Base-by-base conservation (phyloP, 2,113 vertebrate genomes). In the Sporophila hypoxantha region DNA sequence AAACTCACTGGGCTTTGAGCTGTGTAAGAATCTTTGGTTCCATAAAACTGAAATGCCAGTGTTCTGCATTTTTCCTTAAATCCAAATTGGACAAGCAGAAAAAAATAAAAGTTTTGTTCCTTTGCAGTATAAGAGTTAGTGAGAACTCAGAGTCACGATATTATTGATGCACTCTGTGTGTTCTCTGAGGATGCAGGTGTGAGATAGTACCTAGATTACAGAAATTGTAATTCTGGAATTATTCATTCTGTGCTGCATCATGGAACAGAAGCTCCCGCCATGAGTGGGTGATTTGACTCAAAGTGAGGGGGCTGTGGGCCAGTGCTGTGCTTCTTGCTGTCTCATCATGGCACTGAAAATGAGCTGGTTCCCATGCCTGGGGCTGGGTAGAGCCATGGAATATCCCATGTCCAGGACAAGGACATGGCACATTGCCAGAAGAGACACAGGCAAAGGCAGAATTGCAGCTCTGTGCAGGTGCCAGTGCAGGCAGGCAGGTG, bases 391-490 rank as follows among this genome's bases (percentile, higher is more conserved):
- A 82, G 39, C 42, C 5, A 1, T 1, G 15, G 46, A 21, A n/a
- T 36, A 32, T 22, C 14, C 34, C 20, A 11, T 21, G 32, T 46
- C 32, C 18, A 32, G 55, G 46, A 68, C 41, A 82, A 53, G 39
- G 56, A 18, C 27, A 17, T 0, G 71, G 47, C 41, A 36, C 1
- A 0, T 9, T 75, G 73, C 50, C 42, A 55, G 11, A 22, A 53
- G 20, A 59, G 74, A 21, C 17, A 1, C 32, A 30, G 18, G 23
- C 32, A 29, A 44, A 69, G 41, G 42, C 56, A 5, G 22, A 14
- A 61, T 66, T 32, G 4, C 16, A 73, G 23, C 44, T 82, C 15
- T 0, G 0, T 44, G 53, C 15, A 0, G 6, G 14, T 56, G 42
- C 36, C 82, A 49, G 6, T 8, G 22, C 20, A 56, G 62, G 8